These are phyloP conservation scores for Solenodon paradoxus DNA, from an alignment of 2,113 vertebrate genomes.

Conservation along the genomic window DNA sequence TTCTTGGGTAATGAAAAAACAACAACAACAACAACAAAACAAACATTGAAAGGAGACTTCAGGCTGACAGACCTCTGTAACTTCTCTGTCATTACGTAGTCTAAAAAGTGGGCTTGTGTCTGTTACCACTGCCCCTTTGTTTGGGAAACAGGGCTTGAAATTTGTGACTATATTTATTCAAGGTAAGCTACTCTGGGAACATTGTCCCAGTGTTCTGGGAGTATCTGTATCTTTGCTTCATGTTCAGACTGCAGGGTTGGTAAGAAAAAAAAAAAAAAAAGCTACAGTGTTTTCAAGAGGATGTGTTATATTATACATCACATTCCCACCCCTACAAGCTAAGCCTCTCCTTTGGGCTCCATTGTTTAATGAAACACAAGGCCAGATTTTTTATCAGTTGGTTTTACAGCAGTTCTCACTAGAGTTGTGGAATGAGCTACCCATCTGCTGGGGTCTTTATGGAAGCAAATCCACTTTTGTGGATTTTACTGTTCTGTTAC, in stretches of 20 bases:
- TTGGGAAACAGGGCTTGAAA: slow-evolving; percentile 49
- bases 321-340: background rate
- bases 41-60: background rate
- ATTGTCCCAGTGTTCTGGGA: background rate
- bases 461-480: background rate
- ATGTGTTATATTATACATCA: background rate
- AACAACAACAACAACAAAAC: too few species aligned
- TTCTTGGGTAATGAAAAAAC: slow-evolving; percentile 29
- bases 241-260: background rate
- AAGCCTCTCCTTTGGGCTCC: background rate
- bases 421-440: background rate
- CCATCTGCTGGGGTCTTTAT: background rate
- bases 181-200: slow-evolving; percentile 27
- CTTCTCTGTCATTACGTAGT: background rate
- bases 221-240: slow-evolving; percentile 50
- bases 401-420: background rate
- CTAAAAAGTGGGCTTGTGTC: background rate
- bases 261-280: slow-evolving; percentile 1
- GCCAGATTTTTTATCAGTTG: background rate
- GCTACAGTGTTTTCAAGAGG: slow-evolving; percentile 29
- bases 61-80: background rate
- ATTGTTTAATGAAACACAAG: background rate
- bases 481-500: slow-evolving; percentile 24
- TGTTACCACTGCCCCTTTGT: slow-evolving; percentile 30
- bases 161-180: slow-evolving; percentile 51